A percentile compares a stretch with the other conserved stretches of the same genome.
Conservation (phyloP, 2,888 invertebrate genomes). For the Thyatira batis region DNA sequence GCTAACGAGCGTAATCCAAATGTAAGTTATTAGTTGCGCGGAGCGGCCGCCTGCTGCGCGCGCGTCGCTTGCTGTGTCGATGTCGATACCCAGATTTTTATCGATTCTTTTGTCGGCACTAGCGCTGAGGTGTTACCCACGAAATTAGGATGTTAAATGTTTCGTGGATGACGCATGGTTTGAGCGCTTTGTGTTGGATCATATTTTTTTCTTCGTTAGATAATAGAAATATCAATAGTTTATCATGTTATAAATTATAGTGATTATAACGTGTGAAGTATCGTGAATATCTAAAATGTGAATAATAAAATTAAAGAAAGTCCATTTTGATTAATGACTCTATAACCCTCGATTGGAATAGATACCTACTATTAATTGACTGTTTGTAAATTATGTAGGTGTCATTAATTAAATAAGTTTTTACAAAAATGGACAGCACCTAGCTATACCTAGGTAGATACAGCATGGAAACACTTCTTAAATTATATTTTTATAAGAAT, state of each 20-base stretch:
- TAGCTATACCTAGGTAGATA: too few relatives aligned
- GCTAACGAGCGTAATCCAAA: slow-evolving; percentile 80
- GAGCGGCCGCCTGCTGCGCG: slow-evolving; percentile 67
- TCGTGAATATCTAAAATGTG: slow-evolving; percentile 28
- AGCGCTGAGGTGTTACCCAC: slow-evolving; percentile 77
- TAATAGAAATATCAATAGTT: slow-evolving; percentile 74
- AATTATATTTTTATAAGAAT: too few relatives aligned
- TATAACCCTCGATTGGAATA: background rate
- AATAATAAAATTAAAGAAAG: background rate
- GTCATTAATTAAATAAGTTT: too few relatives aligned
- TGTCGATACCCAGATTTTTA: slow-evolving; percentile 71
- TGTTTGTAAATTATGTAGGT: too few relatives aligned
- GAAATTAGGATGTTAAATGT: slow-evolving; percentile 79
- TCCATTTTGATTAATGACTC: background rate
- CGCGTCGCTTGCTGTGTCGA: slow-evolving; percentile 39
- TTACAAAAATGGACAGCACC: too few relatives aligned
- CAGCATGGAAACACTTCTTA: too few relatives aligned
- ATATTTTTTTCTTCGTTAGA: slow-evolving; percentile 40
- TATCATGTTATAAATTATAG: slow-evolving; percentile 53
- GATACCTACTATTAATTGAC: too few relatives aligned
- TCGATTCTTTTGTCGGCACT: slow-evolving; percentile 78
- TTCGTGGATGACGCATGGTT: slow-evolving; percentile 76
- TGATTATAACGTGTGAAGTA: slow-evolving; percentile 56
- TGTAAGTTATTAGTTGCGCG: slow-evolving; percentile 77
- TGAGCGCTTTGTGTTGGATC: slow-evolving; percentile 53